Conservation (phyloP, 1,140 invertebrate genomes). For the Helicoverpa zea region DNA sequence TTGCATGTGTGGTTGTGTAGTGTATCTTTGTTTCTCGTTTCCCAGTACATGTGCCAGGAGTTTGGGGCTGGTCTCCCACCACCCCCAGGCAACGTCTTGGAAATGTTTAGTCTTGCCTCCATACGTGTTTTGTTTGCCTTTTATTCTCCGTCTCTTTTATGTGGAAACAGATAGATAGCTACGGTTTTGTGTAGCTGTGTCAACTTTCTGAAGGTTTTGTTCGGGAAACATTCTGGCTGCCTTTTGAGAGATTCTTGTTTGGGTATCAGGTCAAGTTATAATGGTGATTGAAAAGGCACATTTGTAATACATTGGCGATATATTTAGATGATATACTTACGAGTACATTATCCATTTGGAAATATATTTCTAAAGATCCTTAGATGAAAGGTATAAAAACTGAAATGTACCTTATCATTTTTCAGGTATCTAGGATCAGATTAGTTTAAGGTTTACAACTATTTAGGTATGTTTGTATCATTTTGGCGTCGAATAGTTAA, state of each 20-base stretch:
- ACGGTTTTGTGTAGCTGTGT: constrained; percentile 57
- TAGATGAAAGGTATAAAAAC: too few relatives aligned
- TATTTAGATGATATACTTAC: background rate
- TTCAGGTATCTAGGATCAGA: too few relatives aligned
- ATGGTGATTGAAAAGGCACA: background rate
- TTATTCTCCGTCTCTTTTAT: constrained; percentile 76
- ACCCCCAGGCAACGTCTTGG: constrained; percentile 75
- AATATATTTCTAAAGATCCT: too few relatives aligned
- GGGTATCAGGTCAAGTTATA: background rate
- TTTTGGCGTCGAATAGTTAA: too few relatives aligned
- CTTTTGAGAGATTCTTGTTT: constrained; percentile 22
- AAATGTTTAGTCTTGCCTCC: constrained; percentile 79
- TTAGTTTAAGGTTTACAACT: too few relatives aligned
- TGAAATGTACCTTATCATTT: too few relatives aligned
- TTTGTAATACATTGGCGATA: background rate
- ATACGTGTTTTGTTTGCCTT: constrained; percentile 82
- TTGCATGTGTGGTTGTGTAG: constrained; percentile 13
- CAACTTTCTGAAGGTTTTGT: constrained; percentile 39
- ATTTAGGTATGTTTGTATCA: background rate
- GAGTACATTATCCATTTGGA: too few relatives aligned
- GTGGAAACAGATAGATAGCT: constrained; percentile 63
- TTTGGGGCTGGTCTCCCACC: constrained; percentile 44
- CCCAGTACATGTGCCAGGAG: constrained; percentile 59
- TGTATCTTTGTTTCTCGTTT: constrained; percentile 54
- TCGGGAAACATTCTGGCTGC: background rate